Conservation (phyloP, 2,797 vertebrate species). For the Rallus crepitans region DNA sequence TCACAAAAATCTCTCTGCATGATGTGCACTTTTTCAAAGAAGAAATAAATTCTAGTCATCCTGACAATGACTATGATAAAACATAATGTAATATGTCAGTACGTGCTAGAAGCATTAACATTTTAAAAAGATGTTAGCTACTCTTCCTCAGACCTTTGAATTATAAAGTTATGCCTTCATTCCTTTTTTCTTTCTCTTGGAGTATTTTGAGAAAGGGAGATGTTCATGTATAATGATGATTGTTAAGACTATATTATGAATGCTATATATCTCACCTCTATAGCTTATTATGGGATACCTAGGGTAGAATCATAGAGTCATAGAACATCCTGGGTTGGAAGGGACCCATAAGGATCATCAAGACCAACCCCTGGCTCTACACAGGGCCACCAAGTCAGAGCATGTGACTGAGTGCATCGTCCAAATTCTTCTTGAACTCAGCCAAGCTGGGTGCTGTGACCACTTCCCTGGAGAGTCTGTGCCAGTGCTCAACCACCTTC, state of each 20-base stretch:
- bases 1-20: not conserved
- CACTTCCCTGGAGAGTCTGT: too few relatives aligned
- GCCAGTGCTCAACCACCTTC: too few relatives aligned
- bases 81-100: not conserved
- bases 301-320: not conserved
- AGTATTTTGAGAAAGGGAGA: not conserved
- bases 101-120: not conserved
- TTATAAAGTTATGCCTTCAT: not conserved
- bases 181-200: not conserved
- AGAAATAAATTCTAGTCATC: not conserved
- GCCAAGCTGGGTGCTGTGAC: too few relatives aligned
- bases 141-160: not conserved
- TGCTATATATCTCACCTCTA: not conserved
- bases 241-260: not conserved
- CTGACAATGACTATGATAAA: not conserved
- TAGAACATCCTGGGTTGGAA: too few relatives aligned
- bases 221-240: not conserved
- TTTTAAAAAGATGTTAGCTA: not conserved
- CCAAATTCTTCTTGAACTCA: too few relatives aligned
- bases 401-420: too few relatives aligned
- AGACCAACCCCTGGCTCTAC: too few relatives aligned
- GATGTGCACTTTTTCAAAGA: not conserved
- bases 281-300: not conserved
- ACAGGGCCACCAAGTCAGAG: too few relatives aligned
- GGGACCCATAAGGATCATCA: too few relatives aligned